Evolutionary conservation across 2,888 invertebrate species (phyloP), one percentile per base, ranked within the genome.

Genomic region (Clepsis dumicolana): DNA sequence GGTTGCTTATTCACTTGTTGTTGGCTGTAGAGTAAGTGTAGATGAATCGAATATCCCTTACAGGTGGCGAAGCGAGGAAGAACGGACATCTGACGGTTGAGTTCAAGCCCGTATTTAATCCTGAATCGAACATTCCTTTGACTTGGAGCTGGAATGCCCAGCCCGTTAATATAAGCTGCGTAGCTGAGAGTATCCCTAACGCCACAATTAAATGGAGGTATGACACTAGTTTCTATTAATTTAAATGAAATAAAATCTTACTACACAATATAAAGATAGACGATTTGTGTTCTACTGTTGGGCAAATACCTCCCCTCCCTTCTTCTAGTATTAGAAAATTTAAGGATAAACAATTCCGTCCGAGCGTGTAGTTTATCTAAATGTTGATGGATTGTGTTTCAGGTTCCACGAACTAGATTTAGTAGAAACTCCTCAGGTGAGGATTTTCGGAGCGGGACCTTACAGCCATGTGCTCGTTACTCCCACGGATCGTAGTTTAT

Each of bases 121-220:
- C 95, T 48, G 94, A 94, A 88, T 95, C 96, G 38, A 93, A 95
- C 44, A 95, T 96, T 3, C 97, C 97, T 0, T 44, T 68, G 21
- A 95, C 96, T 0, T 98, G 97, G 95, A 96, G 96, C 35, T 98
- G 98, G 98, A 96, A 96, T 59, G 94, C 95, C 48, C 95, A 95
- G 76, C 96, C 96, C 0, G 97, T 96, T 1, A 98, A 98, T 86
- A 94, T 98, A 5, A 97, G 97, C 70, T 98, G 98, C 83, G 94
- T 97, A 54, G 98, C 98, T n/a, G 97, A 97, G 87, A 95, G 96
- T 82, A 95, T 98, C 78, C 98, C 98, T 2, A 98, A 98, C 84
- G 98, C 98, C 0, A 98, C 98, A 7, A 97, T 98, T 76, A 95
- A 96, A 81, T 98, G 98, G 98, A 95, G 95, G 86, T 95, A 93